Conservation (phyloP, 2,888 invertebrate species). For the Ornithoptera priamus region DNA sequence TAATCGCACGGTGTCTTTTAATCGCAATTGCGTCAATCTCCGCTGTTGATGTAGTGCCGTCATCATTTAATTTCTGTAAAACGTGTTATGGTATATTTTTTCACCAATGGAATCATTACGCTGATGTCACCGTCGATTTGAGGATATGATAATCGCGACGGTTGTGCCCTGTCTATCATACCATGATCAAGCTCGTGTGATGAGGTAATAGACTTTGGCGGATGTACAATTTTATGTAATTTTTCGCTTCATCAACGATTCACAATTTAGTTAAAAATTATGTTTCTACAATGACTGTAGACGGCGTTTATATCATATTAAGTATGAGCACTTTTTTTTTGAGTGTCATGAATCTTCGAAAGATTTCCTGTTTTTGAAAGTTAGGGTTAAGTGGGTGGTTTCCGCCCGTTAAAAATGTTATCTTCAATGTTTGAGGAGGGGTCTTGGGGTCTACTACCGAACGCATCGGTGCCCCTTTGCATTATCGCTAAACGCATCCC, state of each 20-base stretch:
- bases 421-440: too few species aligned
- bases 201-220: slow-evolving; percentile 64
- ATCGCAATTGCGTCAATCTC: slow-evolving; percentile 62
- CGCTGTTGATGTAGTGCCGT: slow-evolving; percentile 60
- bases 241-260: slow-evolving; percentile 55
- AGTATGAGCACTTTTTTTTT: too few species aligned
- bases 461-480: too few species aligned
- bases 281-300: slow-evolving; percentile 47
- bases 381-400: too few species aligned
- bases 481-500: too few species aligned
- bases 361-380: too few species aligned
- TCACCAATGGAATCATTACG: slow-evolving; percentile 57
- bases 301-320: slow-evolving; percentile 16
- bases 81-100: slow-evolving; percentile 58
- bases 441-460: too few species aligned
- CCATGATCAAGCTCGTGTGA: slow-evolving; percentile 38
- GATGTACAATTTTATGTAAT: slow-evolving; percentile 40
- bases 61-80: slow-evolving; percentile 61
- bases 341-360: too few species aligned
- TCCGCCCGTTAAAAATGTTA: too few species aligned
- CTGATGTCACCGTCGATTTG: slow-evolving; percentile 69
- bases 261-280: slow-evolving; percentile 53
- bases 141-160: slow-evolving; percentile 68
- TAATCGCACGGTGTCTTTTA: slow-evolving; percentile 44
- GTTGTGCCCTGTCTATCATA: slow-evolving; percentile 52